Evolutionary conservation across 1,140 invertebrate species (phyloP).

Genomic region (Zeugodacus cucurbitae): DNA sequence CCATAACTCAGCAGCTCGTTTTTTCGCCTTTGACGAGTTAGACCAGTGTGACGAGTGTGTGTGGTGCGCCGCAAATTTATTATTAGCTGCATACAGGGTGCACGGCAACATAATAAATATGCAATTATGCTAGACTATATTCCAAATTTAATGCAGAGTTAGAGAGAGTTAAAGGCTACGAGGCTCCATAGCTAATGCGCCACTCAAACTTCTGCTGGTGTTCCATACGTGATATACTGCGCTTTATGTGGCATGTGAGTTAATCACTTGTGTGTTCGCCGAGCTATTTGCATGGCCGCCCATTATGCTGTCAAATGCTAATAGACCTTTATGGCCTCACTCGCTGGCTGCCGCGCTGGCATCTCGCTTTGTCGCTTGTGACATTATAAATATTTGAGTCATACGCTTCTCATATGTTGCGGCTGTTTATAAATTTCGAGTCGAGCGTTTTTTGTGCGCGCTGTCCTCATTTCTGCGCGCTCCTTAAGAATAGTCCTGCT

Average conservation of each 20-base stretch:
- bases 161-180: too few relatives aligned
- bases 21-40: background rate
- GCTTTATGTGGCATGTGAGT: background rate
- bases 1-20: background rate
- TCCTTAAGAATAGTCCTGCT: background rate
- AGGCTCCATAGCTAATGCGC: too few relatives aligned
- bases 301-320: constrained; percentile 29
- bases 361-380: constrained; percentile 2
- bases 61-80: background rate
- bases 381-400: constrained; percentile 32
- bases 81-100: background rate
- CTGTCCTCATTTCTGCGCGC: background rate
- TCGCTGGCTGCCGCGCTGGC: background rate
- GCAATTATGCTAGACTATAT: too few relatives aligned
- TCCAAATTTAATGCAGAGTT: too few relatives aligned
- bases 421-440: constrained; percentile 25
- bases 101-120: background rate
- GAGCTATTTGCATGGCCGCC: background rate
- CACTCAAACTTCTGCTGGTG: too few relatives aligned
- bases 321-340: background rate
- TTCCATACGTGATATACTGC: background rate
- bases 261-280: background rate
- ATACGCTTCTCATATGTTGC: constrained; percentile 2
- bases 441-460: background rate
- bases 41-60: too few relatives aligned